Percentiles rank a stretch among this genome's conserved stretches.
Evolutionary conservation across 1,140 invertebrate genomes (phyloP).

Genomic region (Euura saliciscinereae): DNA sequence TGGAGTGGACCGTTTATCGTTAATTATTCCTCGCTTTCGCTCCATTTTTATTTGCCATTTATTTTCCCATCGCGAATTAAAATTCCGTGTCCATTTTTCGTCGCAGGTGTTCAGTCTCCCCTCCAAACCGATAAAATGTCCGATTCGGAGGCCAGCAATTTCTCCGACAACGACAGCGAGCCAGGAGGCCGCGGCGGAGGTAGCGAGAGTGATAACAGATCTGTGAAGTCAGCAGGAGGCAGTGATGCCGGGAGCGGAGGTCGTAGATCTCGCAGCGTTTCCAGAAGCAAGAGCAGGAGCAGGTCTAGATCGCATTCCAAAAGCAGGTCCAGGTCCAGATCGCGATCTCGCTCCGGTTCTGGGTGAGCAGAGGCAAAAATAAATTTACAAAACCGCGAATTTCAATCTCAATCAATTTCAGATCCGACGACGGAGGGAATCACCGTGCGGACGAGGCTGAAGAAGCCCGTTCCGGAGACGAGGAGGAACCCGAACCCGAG

Average conservation of each 20-base stretch:
- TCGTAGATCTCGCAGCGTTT: constrained; percentile 30
- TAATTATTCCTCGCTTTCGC: too few relatives aligned
- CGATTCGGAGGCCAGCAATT: constrained; percentile 43
- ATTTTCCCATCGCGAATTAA: too few relatives aligned
- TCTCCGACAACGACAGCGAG: constrained; percentile 44
- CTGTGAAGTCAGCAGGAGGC: constrained; percentile 27
- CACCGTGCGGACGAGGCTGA: constrained; percentile 40
- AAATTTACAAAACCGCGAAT: too few relatives aligned
- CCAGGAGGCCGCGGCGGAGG: constrained; percentile 26
- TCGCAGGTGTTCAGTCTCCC: too few relatives aligned
- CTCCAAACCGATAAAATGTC: constrained; percentile 31
- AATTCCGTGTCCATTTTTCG: too few relatives aligned
- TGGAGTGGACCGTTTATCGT: too few relatives aligned
- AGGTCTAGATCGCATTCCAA: constrained; percentile 29
- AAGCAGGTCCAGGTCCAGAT: constrained; percentile 35
- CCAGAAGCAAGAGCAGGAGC: constrained; percentile 30
- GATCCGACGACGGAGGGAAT: constrained; percentile 32
- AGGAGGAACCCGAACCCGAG: constrained; percentile 40
- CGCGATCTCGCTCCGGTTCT: constrained; percentile 37
- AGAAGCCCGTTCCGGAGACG: constrained; percentile 40
- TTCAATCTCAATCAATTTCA: constrained; percentile 10
- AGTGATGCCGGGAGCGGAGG: constrained; percentile 35
- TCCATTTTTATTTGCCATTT: too few relatives aligned
- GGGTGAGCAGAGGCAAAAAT: constrained; percentile 25
- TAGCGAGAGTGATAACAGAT: constrained; percentile 37